Conservation (phyloP, 2,888 invertebrate species). For the Drosophila leonis region DNA sequence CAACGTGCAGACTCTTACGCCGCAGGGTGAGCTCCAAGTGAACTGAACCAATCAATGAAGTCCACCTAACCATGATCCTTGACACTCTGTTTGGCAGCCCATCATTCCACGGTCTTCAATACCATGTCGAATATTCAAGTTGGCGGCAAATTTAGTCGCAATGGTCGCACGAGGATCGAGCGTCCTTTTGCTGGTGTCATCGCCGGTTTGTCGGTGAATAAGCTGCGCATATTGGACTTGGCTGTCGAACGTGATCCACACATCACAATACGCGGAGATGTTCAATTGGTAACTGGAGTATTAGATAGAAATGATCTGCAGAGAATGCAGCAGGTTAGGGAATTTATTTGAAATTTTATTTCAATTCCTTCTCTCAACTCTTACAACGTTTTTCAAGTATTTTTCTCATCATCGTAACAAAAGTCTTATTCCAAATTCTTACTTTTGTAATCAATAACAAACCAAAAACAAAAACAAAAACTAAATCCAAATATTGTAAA, state of each 20-base stretch:
- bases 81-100: constrained; percentile 87
- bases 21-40: constrained; percentile 89
- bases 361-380: constrained; percentile 81
- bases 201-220: constrained; percentile 95
- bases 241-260: constrained; percentile 93
- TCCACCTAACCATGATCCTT: background rate
- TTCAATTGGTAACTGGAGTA: constrained; percentile 91
- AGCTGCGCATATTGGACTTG: constrained; percentile 93
- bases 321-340: constrained; percentile 93
- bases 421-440: constrained; percentile 77
- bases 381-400: constrained; percentile 84
- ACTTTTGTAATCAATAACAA: constrained; percentile 60
- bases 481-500: constrained; percentile 51
- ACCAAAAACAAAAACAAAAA: constrained; percentile 27
- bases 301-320: constrained; percentile 92
- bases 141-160: constrained; percentile 89
- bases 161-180: constrained; percentile 89
- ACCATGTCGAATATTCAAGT: constrained; percentile 95
- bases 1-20: constrained; percentile 93
- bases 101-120: constrained; percentile 95
- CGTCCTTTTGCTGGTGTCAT: constrained; percentile 94
- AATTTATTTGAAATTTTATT: constrained; percentile 85
- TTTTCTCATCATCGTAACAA: constrained; percentile 84
- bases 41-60: too few species aligned
- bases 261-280: constrained; percentile 93